Evolutionary conservation across 2,888 invertebrate species (phyloP).

Genomic region (Conomelus anceps): DNA sequence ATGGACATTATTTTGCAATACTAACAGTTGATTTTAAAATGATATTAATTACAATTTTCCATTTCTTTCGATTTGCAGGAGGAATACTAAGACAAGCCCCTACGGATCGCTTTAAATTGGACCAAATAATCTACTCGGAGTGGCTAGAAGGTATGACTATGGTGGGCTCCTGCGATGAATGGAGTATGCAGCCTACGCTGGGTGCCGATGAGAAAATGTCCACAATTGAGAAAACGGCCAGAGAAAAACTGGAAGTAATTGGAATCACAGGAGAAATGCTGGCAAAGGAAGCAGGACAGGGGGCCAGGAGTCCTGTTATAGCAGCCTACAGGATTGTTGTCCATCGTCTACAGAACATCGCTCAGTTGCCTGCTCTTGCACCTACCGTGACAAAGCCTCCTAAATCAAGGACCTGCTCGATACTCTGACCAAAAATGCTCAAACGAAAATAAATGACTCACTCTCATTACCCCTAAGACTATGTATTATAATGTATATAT

Average conservation of each 20-base stretch:
- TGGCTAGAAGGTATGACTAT: conserved; percentile 47
- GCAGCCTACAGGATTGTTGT: conserved; percentile 65
- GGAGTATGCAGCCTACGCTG: conserved; percentile 38
- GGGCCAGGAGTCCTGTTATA: conserved; percentile 57
- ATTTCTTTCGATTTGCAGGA: conserved; percentile 42
- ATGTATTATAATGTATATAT: background rate
- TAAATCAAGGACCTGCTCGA: conserved; percentile 29
- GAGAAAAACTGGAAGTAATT: conserved; percentile 44
- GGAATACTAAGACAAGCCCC: conserved; percentile 48
- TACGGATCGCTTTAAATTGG: conserved; percentile 44
- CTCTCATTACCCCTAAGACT: background rate
- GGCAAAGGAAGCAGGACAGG: conserved; percentile 48
- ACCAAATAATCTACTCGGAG: conserved; percentile 47
- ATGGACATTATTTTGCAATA: too few relatives aligned
- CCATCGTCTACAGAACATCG: conserved; percentile 45
- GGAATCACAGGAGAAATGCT: conserved; percentile 56
- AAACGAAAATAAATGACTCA: background rate
- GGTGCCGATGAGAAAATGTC: conserved; percentile 30
- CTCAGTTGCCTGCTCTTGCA: conserved; percentile 27
- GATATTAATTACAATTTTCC: too few relatives aligned
- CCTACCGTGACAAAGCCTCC: conserved; percentile 27
- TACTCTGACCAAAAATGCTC: conserved; percentile 20
- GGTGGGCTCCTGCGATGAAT: conserved; percentile 32
- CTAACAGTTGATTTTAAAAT: too few relatives aligned
- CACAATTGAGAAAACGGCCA: conserved; percentile 33